Base-by-base conservation (phyloP, 92 coral and sea anemone genomes). In the Epizoanthus stellaris region DNA sequence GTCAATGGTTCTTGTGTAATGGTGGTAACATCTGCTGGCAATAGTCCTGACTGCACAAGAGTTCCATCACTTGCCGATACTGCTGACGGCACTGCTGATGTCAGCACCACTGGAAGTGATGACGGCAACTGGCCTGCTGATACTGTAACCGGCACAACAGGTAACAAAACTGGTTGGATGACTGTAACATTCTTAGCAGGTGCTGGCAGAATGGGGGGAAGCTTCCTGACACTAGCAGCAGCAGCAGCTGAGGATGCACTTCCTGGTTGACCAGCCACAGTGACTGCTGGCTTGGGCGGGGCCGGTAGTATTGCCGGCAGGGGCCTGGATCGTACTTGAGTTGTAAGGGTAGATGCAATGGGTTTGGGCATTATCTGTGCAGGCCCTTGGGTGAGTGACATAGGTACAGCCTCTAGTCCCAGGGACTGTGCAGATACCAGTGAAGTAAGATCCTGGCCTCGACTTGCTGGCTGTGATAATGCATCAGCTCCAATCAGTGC, bases 281-380 rank as follows among this genome's bases (percentile, higher is more conserved):
- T 43, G 6, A 63, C 79, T 2, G 88, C 73, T 72, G 92, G 92
- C 67, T 94, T 94, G 40, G 98, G 96, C 5, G 99, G 98, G 21
- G 98, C 98, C 63, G 99, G 99, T 13, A 97, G 82, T 34, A 97
- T 88, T 52, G 97, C 90, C 14, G 98, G 99, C 4, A 97, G 90
- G 11, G 99, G 95, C 54, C 99, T 88, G 12, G 98, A 77, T 72
- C 98, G 87, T 1, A 86, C 95, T 30, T 92, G 95, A 58, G 95
- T 94, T 57, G 98, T 86, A 63, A 81, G 75, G 15, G 93, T 88
- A 30, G 94, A 86, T 23, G 94, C 83, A 60, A 94, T 58, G 57
- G 86, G 86, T 76, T 90, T 83, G 86, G 93, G 91, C 73, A 89
- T 77, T 4, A 88, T 80, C 86, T 90, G 91, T n/a, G 88, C 68